phyloP scores from a whole-genome alignment of 2,113 vertebrate genomes.

The Serilophus lunatus region DNA sequence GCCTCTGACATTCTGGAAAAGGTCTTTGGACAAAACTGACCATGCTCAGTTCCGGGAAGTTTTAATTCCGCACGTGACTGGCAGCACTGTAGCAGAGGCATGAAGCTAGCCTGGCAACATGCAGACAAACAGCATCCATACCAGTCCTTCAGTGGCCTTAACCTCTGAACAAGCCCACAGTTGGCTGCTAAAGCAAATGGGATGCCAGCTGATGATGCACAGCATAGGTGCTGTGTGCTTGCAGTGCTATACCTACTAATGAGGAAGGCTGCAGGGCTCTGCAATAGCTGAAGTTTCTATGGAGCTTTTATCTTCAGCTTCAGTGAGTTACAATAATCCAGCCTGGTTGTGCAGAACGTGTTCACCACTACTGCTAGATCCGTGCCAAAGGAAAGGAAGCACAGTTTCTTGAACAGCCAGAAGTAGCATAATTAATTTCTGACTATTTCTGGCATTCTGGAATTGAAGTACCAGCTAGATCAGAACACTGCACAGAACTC shows the following conservation, averaged over 20 bases:
- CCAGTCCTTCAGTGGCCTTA: background rate
- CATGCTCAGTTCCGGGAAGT: background rate
- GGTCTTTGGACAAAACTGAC: background rate
- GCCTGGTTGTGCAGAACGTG: background rate
- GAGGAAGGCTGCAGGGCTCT: slow-evolving; percentile 25
- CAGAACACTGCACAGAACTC: background rate
- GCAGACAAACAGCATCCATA: background rate
- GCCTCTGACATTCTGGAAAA: background rate
- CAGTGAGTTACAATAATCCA: slow-evolving; percentile 19
- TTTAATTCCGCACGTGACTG: background rate
- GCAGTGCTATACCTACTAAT: background rate
- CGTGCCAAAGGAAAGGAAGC: background rate
- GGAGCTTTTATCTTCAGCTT: slow-evolving; percentile 46
- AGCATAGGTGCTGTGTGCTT: background rate
- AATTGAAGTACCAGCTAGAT: background rate
- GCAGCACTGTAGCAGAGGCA: background rate
- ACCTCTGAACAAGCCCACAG: background rate
- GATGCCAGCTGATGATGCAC: slow-evolving; percentile 5
- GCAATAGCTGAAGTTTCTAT: background rate
- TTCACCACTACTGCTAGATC: background rate
- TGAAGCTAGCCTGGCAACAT: background rate
- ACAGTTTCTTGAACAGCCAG: background rate
- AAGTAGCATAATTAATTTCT: slow-evolving; percentile 29
- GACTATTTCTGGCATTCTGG: background rate
- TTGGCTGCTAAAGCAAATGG: background rate